phyloP scores from a whole-genome alignment of 2,888 invertebrate species.

The Lapara coniferarum region DNA sequence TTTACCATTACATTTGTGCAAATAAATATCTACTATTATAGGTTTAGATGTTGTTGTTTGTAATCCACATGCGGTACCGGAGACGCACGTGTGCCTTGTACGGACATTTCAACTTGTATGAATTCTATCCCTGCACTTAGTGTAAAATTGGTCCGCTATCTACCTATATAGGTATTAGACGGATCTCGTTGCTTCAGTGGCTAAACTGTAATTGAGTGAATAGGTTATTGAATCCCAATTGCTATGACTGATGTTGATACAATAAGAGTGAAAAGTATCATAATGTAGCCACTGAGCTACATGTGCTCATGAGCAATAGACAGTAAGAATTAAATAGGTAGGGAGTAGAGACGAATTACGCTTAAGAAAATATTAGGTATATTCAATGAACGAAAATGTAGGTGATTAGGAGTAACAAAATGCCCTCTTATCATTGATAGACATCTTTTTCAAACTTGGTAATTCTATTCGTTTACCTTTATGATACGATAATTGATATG shows the following conservation, averaged over 20 bases:
- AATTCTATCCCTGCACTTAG: slow-evolving; percentile 44
- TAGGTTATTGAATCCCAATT: slow-evolving; percentile 25
- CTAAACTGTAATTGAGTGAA: slow-evolving; percentile 12
- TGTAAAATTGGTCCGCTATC: slow-evolving; percentile 36
- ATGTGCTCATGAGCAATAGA: too few species aligned
- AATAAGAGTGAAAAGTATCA: too few species aligned
- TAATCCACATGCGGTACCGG: slow-evolving; percentile 38
- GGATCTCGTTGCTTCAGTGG: slow-evolving; percentile 23
- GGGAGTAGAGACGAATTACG: too few species aligned
- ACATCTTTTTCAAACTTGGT: too few species aligned
- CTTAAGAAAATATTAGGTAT: too few species aligned
- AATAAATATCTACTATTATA: slow-evolving; percentile 39
- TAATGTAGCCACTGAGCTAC: background rate
- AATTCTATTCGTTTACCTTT: too few species aligned
- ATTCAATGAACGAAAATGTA: too few species aligned
- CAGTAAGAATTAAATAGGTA: too few species aligned
- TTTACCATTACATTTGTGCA: slow-evolving; percentile 46
- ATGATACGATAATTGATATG: too few species aligned
- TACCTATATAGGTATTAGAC: slow-evolving; percentile 24
- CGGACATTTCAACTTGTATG: slow-evolving; percentile 65
- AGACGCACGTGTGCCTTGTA: slow-evolving; percentile 63
- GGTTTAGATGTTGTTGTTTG: slow-evolving; percentile 37
- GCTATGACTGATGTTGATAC: background rate
- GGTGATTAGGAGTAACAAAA: too few species aligned
- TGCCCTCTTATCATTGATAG: too few species aligned